Conservation (phyloP, 2,113 vertebrate species). For the Cygnus atratus region DNA sequence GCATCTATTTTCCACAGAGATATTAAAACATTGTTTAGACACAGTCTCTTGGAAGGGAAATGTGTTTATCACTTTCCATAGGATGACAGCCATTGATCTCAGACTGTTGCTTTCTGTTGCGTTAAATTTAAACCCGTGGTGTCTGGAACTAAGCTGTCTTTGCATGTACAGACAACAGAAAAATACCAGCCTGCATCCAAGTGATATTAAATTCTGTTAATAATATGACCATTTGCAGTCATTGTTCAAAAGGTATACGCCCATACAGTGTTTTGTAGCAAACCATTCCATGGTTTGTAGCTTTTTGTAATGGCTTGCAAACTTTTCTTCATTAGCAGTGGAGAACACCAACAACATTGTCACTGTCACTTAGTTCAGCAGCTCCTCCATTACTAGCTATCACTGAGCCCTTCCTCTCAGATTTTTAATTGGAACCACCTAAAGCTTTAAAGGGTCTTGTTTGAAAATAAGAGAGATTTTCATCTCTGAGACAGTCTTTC, state of each 20-base stretch:
- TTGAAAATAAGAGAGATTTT: background rate
- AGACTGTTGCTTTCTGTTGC: background rate
- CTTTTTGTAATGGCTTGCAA: background rate
- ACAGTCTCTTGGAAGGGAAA: background rate
- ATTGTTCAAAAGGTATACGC: background rate
- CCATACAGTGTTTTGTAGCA: background rate
- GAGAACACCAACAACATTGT: background rate
- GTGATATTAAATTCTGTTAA: background rate
- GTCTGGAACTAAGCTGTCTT: background rate
- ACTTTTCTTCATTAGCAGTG: background rate
- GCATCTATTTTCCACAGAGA: background rate
- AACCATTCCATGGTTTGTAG: background rate
- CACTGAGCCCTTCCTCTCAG: background rate
- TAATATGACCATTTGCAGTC: background rate
- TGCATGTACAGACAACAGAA: background rate
- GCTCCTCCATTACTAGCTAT: background rate
- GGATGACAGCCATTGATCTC: background rate
- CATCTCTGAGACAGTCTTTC: background rate
- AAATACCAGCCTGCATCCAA: background rate
- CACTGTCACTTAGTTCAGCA: background rate
- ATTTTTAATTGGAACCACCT: background rate
- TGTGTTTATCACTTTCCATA: background rate
- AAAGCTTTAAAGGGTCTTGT: background rate
- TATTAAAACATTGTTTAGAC: background rate
- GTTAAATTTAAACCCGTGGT: background rate